Evolutionary conservation across 2,888 invertebrate species (phyloP).

Genomic region (Drosophila mettleri): DNA sequence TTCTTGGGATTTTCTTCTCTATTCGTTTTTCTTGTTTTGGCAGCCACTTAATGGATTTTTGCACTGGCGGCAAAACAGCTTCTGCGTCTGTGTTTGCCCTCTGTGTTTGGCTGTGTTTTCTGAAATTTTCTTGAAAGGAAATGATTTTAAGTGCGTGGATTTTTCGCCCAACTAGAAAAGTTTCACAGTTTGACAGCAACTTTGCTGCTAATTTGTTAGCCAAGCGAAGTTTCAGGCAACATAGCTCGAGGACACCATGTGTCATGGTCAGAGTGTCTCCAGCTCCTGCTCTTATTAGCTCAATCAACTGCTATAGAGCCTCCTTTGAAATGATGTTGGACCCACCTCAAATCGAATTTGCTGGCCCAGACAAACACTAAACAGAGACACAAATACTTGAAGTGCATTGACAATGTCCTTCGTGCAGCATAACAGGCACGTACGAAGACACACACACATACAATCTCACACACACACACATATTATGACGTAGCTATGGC

Average conservation of each 20-base stretch:
- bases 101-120: conserved; percentile 13
- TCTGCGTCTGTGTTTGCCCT: conserved; percentile 18
- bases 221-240: conserved; percentile 20
- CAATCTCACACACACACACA: conserved; percentile 12
- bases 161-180: conserved; percentile 23
- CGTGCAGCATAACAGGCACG: conserved; percentile 52
- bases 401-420: conserved; percentile 60
- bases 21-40: neutral
- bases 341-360: conserved; percentile 57
- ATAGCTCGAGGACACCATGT: conserved; percentile 24
- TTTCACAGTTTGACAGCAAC: conserved; percentile 41
- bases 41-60: conserved; percentile 61
- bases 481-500: conserved; percentile 37
- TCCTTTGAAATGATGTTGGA: conserved; percentile 25
- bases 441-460: conserved; percentile 35
- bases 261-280: conserved; percentile 32
- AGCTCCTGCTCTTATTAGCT: conserved; percentile 35
- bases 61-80: conserved; percentile 44
- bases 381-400: conserved; percentile 11
- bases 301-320: conserved; percentile 39
- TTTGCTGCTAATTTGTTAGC: conserved; percentile 54
- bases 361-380: conserved; percentile 27
- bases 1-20: conserved; percentile 8
- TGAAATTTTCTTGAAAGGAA: conserved; percentile 37
- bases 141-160: conserved; percentile 25